Evolutionary conservation across 2,888 invertebrate genomes (phyloP), one percentile per base, ranked within the genome.

Genomic region (Phyto melanocephala): DNA sequence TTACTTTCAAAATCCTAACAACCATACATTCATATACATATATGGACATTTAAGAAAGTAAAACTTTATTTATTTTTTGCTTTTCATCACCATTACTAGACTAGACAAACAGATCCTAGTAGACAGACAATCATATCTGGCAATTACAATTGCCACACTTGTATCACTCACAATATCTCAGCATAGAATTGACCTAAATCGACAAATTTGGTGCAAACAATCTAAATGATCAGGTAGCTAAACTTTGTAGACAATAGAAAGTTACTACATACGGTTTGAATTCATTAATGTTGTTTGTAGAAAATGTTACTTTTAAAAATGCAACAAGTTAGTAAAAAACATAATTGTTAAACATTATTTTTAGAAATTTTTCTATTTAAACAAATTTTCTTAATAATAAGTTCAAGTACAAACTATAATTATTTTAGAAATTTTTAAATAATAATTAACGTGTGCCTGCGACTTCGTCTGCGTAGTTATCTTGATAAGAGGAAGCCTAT

Each of bases 161-260:
- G n/a, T 13, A 13, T 13, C 24, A 24, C 22, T 52, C n/a, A 52
- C 10, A 3, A 28, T 52, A 11, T 28, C n/a, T n/a, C 15, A 22
- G 11, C 28, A 54, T 54, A 54, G 62, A 62, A 62, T 42, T 62
- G 62, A 62, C 62, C 62, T 15, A 62, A 62, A 62, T 62, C 40
- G 62, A 40, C 40, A 42, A 42, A 42, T 42, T 62, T 62, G 62
- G 62, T 62, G 13, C 20, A 1, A 22, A 13, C 35, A 40, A 40
- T 20, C 35, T 11, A 60, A 54, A 28, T 10, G 2, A 15, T 15
- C 37, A 37, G 37, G 3, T 37, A 11, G 37, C 37, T 5, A 54
- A 24, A 52, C 24, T 52, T 37, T 10, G 11, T 10, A 37, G 11
- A 37, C 37, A 37, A 37, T 37, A 37, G 37, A 37, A 37, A 37